These are phyloP conservation scores for Erpetoichthys calabaricus DNA, from an alignment of 2,797 vertebrate genomes.

Conservation along the genomic window DNA sequence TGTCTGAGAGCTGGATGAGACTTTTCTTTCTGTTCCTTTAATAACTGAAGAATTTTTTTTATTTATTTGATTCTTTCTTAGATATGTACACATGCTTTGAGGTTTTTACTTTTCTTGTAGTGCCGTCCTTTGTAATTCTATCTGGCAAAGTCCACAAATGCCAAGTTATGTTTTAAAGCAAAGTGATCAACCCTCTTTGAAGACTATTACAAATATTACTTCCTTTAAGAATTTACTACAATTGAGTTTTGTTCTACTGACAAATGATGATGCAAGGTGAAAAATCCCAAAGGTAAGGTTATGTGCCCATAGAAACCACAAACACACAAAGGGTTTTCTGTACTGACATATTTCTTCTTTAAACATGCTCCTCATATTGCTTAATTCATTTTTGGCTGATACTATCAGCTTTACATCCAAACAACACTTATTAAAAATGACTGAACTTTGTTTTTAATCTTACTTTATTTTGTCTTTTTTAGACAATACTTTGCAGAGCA, in stretches of 20 bases:
- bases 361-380: slow-evolving; percentile 19
- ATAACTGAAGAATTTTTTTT: too few species aligned
- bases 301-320: slow-evolving; percentile 18
- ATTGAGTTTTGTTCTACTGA: slow-evolving; percentile 21
- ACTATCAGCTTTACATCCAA: slow-evolving; percentile 44
- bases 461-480: background rate
- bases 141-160: slow-evolving; percentile 18
- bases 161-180: slow-evolving; percentile 25
- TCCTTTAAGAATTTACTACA: slow-evolving; percentile 25
- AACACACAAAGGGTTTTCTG: slow-evolving; percentile 8
- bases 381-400: slow-evolving; percentile 41
- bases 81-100: background rate
- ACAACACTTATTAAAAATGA: slow-evolving; percentile 35
- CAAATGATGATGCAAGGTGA: slow-evolving; percentile 22
- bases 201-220: slow-evolving; percentile 21
- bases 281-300: slow-evolving; percentile 21
- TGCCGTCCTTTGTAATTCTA: slow-evolving; percentile 16
- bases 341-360: slow-evolving; percentile 2
- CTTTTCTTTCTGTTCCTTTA: too few species aligned
- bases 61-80: too few species aligned
- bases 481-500: background rate
- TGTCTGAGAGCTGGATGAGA: too few species aligned
- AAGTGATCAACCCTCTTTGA: slow-evolving; percentile 21
- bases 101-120: slow-evolving; percentile 7
- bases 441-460: slow-evolving; percentile 4